Evolutionary conservation across 2,888 invertebrate species (phyloP).

Genomic region (Orchesella flavescens): DNA sequence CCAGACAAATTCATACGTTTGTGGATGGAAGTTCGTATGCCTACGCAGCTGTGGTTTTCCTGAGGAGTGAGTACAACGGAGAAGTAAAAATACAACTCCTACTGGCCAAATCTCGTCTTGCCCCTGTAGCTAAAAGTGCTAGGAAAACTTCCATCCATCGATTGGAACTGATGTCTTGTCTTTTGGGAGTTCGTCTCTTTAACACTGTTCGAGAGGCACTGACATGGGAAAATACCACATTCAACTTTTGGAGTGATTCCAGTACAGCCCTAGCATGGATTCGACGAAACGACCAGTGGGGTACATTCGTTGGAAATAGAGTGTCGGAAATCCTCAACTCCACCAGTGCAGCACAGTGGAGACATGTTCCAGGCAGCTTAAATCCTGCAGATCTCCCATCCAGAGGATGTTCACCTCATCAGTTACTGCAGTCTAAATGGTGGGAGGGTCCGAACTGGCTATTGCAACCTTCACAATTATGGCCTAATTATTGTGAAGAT

Average conservation of each 20-base stretch:
- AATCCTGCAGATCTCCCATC: conserved; percentile 48
- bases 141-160: not conserved
- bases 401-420: not conserved
- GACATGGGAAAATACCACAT: not conserved
- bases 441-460: conserved; percentile 20
- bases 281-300: not conserved
- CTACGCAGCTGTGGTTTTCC: not conserved
- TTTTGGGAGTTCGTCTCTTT: not conserved
- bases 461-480: not conserved
- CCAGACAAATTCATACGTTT: not conserved
- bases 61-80: not conserved
- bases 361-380: conserved; percentile 15
- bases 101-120: not conserved
- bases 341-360: not conserved
- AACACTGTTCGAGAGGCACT: not conserved
- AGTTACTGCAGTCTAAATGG: not conserved
- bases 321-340: not conserved
- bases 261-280: conserved; percentile 18
- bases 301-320: not conserved
- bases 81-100: not conserved
- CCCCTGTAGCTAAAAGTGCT: not conserved
- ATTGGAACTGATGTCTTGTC: not conserved
- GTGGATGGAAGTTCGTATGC: not conserved
- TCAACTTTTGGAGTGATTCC: conserved; percentile 4
- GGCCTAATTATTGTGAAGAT: not conserved